Percentiles rank a stretch among this genome's conserved stretches.
Evolutionary conservation across 2,797 vertebrate genomes (phyloP).

Genomic region (Sebastes hubbsi): DNA sequence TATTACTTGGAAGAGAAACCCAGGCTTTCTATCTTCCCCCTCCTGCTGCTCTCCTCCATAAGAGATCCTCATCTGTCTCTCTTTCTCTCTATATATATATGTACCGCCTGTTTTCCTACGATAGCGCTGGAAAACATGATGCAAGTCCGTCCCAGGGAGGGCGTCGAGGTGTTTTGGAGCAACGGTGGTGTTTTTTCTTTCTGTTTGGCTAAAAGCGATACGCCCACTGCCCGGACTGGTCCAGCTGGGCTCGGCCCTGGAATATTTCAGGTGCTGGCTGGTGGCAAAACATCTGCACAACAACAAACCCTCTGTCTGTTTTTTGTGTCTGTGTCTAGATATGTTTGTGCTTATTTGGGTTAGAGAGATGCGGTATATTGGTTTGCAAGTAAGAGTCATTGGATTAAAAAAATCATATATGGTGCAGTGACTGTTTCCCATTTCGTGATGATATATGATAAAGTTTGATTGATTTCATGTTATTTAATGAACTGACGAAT

Average conservation of each 20-base stretch:
- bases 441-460: background rate
- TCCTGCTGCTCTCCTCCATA: constrained; percentile 15
- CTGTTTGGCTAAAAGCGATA: constrained; percentile 50
- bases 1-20: constrained; percentile 59
- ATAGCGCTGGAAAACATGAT: constrained; percentile 58
- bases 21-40: constrained; percentile 35
- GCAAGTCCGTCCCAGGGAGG: background rate
- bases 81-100: background rate
- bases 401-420: background rate
- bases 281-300: constrained; percentile 44
- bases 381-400: background rate
- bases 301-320: constrained; percentile 30
- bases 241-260: constrained; percentile 53
- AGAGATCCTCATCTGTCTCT: constrained; percentile 31
- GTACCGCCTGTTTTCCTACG: constrained; percentile 26
- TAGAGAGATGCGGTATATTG: background rate
- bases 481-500: background rate
- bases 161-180: constrained; percentile 43
- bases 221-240: constrained; percentile 34
- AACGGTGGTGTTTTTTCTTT: constrained; percentile 38
- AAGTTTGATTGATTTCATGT: background rate
- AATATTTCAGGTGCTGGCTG: constrained; percentile 66
- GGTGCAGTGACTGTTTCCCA: background rate
- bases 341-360: background rate
- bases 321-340: background rate